Percentiles rank a stretch among this genome's conserved stretches.
Conservation (phyloP, 2,888 invertebrate species). For the Tetranychus piercei region DNA sequence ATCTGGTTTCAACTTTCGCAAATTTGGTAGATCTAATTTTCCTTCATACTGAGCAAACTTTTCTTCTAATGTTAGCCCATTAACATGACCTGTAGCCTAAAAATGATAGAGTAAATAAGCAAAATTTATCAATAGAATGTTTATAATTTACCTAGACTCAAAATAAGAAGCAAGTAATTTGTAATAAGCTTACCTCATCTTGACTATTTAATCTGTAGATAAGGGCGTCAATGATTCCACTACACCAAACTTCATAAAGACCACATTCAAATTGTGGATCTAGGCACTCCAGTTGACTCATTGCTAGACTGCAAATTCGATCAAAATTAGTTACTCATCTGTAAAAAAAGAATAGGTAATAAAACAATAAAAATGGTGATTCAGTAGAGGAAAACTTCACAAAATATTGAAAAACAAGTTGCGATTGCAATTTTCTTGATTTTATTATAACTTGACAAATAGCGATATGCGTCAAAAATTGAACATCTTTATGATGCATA, state of each 20-base stretch:
- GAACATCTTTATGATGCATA: too few relatives aligned
- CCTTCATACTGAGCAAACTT: background rate
- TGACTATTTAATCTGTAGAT: background rate
- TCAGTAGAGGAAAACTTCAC: too few relatives aligned
- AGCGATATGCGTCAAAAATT: too few relatives aligned
- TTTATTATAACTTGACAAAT: too few relatives aligned
- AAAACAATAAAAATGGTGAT: background rate
- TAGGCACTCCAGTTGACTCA: background rate
- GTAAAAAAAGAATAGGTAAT: background rate
- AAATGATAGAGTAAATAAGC: too few relatives aligned
- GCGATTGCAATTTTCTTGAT: too few relatives aligned
- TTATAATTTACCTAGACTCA: too few relatives aligned
- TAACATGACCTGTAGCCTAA: too few relatives aligned
- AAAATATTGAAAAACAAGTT: too few relatives aligned
- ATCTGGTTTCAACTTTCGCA: background rate
- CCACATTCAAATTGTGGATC: conserved; percentile 1
- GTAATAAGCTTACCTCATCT: background rate
- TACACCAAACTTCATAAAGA: background rate
- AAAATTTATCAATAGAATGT: too few relatives aligned
- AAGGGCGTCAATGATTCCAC: background rate
- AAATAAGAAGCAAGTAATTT: too few relatives aligned
- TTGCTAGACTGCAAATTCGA: background rate
- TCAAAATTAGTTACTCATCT: background rate
- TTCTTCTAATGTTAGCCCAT: background rate
- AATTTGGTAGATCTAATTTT: background rate